Conservation (phyloP, 2,888 invertebrate species). For the Eulithis testata region DNA sequence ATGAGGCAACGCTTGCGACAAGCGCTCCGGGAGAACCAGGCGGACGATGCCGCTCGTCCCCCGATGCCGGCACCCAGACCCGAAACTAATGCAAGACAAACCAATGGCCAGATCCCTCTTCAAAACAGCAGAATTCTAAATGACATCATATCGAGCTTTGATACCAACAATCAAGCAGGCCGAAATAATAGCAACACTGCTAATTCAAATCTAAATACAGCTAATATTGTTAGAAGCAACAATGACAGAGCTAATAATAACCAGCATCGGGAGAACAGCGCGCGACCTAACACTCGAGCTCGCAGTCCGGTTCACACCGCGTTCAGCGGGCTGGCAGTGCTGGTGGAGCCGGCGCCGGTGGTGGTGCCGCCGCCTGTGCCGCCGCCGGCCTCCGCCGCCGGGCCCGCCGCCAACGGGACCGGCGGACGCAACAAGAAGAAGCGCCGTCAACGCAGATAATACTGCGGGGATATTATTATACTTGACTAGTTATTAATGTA, state of each 20-base stretch:
- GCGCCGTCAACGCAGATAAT: constrained; percentile 74
- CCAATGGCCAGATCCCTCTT: constrained; percentile 3
- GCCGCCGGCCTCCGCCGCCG: constrained; percentile 6
- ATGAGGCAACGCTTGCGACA: constrained; percentile 66
- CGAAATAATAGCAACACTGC: not conserved
- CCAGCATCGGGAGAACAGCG: constrained; percentile 9
- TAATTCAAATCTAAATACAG: not conserved
- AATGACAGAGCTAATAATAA: constrained; percentile 23
- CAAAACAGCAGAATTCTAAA: constrained; percentile 18
- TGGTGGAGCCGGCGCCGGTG: constrained; percentile 24
- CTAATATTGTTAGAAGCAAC: constrained; percentile 10
- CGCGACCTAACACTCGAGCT: not conserved
- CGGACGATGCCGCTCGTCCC: not conserved
- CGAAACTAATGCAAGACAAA: constrained; percentile 1
- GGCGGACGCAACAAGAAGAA: constrained; percentile 62
- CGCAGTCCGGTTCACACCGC: constrained; percentile 4
- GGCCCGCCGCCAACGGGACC: constrained; percentile 15
- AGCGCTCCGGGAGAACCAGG: constrained; percentile 53
- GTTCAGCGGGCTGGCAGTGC: not conserved
- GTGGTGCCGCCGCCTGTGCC: constrained; percentile 29
- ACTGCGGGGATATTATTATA: constrained; percentile 18
- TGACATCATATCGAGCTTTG: constrained; percentile 3
- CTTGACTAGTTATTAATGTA: constrained; percentile 35
- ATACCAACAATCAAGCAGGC: not conserved
- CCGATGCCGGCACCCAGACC: not conserved